phyloP scores from a whole-genome alignment of 2,888 invertebrate genomes.

The Petrophora chlorosata region DNA sequence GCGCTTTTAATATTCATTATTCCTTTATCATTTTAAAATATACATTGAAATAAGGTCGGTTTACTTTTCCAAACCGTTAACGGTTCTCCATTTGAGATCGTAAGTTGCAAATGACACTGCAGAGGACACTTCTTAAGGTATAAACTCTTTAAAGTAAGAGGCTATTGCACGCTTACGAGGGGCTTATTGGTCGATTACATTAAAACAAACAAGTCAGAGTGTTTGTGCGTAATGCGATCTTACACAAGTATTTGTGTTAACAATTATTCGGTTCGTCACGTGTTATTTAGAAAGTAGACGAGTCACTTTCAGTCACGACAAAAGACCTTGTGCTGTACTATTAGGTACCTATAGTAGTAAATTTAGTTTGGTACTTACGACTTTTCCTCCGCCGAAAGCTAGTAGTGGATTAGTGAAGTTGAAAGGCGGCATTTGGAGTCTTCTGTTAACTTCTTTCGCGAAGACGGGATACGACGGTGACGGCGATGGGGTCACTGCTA shows the following conservation, averaged over 20 bases:
- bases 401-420: slow-evolving; percentile 92
- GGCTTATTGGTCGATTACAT: slow-evolving; percentile 11
- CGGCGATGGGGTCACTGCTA: slow-evolving; percentile 92
- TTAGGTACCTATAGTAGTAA: background rate
- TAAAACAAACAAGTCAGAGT: slow-evolving; percentile 12
- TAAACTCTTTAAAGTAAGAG: slow-evolving; percentile 11
- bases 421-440: slow-evolving; percentile 94
- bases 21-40: too few relatives aligned
- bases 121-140: slow-evolving; percentile 2
- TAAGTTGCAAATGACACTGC: slow-evolving; percentile 9
- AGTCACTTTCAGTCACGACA: slow-evolving; percentile 32
- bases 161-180: slow-evolving; percentile 8
- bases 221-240: slow-evolving; percentile 6
- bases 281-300: slow-evolving; percentile 34
- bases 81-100: slow-evolving; percentile 7
- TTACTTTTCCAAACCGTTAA: slow-evolving; percentile 7
- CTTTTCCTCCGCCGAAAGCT: slow-evolving; percentile 88
- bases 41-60: background rate
- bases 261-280: slow-evolving; percentile 25
- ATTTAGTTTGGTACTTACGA: slow-evolving; percentile 73
- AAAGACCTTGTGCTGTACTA: slow-evolving; percentile 11
- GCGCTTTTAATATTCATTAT: too few relatives aligned
- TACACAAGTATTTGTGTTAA: slow-evolving; percentile 27
- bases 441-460: slow-evolving; percentile 89
- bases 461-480: slow-evolving; percentile 89